phyloP scores from a whole-genome alignment of 1,140 invertebrate genomes.

The Drosophila pruinosa region DNA sequence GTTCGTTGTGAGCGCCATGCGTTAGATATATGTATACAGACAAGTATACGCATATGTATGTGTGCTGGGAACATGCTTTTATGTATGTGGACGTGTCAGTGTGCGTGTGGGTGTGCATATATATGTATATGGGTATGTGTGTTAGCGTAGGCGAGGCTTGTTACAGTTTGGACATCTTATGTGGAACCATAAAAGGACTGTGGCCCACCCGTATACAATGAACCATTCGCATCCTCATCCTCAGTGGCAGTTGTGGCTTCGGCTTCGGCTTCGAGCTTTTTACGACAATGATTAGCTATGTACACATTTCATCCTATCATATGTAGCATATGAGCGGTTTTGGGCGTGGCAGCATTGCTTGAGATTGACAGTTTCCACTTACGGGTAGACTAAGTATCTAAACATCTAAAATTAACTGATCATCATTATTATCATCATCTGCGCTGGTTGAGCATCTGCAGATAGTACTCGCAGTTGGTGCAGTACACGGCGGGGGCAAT shows the following conservation, averaged over 20 bases:
- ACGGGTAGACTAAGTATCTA: slow-evolving; percentile 22
- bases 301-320: slow-evolving; percentile 36
- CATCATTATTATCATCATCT: slow-evolving; percentile 59
- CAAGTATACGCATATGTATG: slow-evolving; percentile 53
- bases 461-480: slow-evolving; percentile 94
- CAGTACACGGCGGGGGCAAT: slow-evolving; percentile 91
- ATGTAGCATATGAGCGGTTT: slow-evolving; percentile 29
- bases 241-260: background rate
- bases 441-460: slow-evolving; percentile 86
- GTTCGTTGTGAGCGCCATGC: slow-evolving; percentile 33
- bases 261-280: background rate
- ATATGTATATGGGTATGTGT: too few relatives aligned
- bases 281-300: slow-evolving; percentile 30
- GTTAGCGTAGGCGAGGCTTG: slow-evolving; percentile 30
- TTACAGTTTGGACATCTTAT: slow-evolving; percentile 68
- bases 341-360: slow-evolving; percentile 70
- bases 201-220: slow-evolving; percentile 23
- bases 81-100: slow-evolving; percentile 7
- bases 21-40: slow-evolving; percentile 30
- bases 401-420: background rate
- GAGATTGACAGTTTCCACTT: slow-evolving; percentile 69
- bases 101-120: slow-evolving; percentile 13
- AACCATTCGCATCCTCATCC: slow-evolving; percentile 16
- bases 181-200: slow-evolving; percentile 73
- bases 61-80: slow-evolving; percentile 43